Conservation (phyloP, 2,797 vertebrate species). For the Dendrocincla fuliginosa region DNA sequence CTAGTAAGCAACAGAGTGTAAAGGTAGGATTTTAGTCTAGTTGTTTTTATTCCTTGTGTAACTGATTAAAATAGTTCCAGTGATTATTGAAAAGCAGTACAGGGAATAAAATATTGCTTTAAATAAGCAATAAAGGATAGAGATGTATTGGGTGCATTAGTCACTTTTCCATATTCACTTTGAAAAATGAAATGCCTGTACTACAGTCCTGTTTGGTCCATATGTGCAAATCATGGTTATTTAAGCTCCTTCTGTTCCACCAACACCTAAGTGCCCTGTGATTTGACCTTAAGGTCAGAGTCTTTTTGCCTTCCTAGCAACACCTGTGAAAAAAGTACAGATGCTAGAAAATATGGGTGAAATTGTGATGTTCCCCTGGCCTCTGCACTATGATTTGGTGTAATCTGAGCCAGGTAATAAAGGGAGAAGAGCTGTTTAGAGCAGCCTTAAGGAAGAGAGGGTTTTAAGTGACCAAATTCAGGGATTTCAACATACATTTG, state of each 20-base stretch:
- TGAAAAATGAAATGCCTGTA: slow-evolving; percentile 27
- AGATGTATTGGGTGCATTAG: background rate
- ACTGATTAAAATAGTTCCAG: background rate
- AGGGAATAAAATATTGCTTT: background rate
- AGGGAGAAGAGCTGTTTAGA: slow-evolving; percentile 17
- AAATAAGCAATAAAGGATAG: background rate
- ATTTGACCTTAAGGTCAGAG: slow-evolving; percentile 78
- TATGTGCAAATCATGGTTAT: slow-evolving; percentile 59
- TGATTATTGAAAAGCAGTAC: background rate
- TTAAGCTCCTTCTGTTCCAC: slow-evolving; percentile 74
- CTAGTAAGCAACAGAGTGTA: background rate
- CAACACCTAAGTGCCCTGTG: slow-evolving; percentile 57
- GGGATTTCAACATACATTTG: background rate
- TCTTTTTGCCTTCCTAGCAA: slow-evolving; percentile 70
- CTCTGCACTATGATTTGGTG: slow-evolving; percentile 63
- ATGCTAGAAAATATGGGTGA: slow-evolving; percentile 74
- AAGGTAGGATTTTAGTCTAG: background rate
- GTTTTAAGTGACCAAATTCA: background rate
- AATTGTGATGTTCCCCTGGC: slow-evolving; percentile 72
- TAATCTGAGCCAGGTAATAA: slow-evolving; percentile 69
- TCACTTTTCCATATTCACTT: slow-evolving; percentile 18
- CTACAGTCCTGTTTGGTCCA: slow-evolving; percentile 30
- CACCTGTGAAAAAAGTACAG: slow-evolving; percentile 77
- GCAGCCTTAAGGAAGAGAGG: slow-evolving; percentile 5
- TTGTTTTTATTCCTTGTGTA: background rate